Base-by-base conservation (phyloP, 1,140 invertebrate species). In the Cherax destructor region DNA sequence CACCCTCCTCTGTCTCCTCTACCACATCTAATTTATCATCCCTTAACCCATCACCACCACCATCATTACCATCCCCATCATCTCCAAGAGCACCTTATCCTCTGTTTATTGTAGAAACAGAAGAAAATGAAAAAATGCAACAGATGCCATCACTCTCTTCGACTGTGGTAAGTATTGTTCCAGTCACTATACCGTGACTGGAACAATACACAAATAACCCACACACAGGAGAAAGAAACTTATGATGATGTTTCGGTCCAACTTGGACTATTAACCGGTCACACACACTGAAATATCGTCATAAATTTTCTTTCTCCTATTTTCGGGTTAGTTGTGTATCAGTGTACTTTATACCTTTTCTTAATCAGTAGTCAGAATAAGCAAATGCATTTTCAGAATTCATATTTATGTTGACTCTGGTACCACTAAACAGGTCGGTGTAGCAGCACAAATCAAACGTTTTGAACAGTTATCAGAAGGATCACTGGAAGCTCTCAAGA, bases 391-490 rank as follows among this genome's bases (percentile, higher is more conserved):
- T 56, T 56, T 56, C 3, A 5, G 52, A 56, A 56, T 56, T 13
- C 13, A 9, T 56, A 4, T 56, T 56, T 56, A 7, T 56, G 52
- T 56, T 56, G 9, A 56, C 52, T 65, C 61, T 65, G 61, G 24
- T 7, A 74, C 30, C 11, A 6, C 5, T 74, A n/a, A 30, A 30
- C 74, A 91, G 81, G 77, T 91, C n/a, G 92, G 92, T 18, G 92
- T 92, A 52, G 89, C 92, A 3, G 92, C 89, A n/a, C 92, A 92
- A 72, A 92, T 92, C 83, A 56, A 74, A n/a, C 92, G 88, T 9
- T 92, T 92, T 74, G 92, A 92, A 59, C 89, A 90, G 21, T 85
- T 92, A 21, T 91, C 88, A 24, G 92, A 91, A 76, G 87, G 87
- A 2, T 92, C 92, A 10, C 72, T 92, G 69, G 92, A 92, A 50